Evolutionary conservation across 2,797 vertebrate species (phyloP).

Genomic region (Lutjanus campechanus): DNA sequence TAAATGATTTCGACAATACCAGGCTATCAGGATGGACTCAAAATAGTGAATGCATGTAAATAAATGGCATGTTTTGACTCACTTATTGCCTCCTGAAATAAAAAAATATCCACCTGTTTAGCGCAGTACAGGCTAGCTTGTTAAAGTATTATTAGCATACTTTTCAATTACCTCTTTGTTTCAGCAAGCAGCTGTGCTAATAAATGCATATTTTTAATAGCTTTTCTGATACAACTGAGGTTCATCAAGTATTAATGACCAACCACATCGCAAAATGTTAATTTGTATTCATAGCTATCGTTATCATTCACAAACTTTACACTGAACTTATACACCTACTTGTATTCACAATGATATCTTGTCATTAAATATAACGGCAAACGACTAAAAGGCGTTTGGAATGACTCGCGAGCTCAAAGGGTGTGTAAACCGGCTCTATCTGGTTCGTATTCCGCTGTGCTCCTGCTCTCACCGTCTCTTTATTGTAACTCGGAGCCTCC

Average conservation of each 20-base stretch:
- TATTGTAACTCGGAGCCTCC: neutral
- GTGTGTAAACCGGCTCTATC: neutral
- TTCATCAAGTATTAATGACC: neutral
- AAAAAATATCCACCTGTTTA: no score
- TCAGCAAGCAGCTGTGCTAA: neutral
- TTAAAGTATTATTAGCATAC: neutral
- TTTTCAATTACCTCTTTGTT: neutral
- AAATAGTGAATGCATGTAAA: neutral
- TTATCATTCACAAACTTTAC: neutral
- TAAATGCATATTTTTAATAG: conserved; percentile 2
- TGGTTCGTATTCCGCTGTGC: fast-evolving
- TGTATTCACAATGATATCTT: neutral
- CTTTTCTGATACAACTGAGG: neutral
- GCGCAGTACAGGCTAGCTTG: neutral
- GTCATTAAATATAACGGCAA: neutral
- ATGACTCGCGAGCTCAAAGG: fast-evolving
- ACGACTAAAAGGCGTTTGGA: neutral
- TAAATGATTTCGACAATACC: neutral
- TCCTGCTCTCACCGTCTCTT: fast-evolving
- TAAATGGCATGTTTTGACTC: neutral
- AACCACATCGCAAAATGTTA: neutral
- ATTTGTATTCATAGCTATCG: neutral
- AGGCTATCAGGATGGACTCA: neutral
- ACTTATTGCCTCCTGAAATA: neutral
- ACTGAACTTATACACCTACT: neutral